Conservation (phyloP, 2,113 vertebrate genomes). For the Indicator indicator region DNA sequence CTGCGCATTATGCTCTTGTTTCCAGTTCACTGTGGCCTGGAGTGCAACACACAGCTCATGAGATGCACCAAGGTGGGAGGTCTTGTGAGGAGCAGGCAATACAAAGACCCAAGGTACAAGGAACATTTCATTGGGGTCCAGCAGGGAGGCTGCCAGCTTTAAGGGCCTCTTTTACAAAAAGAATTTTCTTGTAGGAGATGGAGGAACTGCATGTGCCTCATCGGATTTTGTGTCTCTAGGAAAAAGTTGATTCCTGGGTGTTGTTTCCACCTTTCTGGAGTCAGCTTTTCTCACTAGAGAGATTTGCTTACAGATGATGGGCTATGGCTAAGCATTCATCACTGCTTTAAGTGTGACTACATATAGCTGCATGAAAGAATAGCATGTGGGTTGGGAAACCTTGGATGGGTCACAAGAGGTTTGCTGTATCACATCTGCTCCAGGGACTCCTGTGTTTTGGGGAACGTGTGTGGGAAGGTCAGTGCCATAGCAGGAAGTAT, state of each 20-base stretch:
- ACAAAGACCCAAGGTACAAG: slow-evolving; percentile 45
- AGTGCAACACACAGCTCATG: slow-evolving; percentile 61
- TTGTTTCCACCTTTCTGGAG: background rate
- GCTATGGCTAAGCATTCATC: background rate
- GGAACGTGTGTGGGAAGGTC: slow-evolving; percentile 9
- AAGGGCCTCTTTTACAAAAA: slow-evolving; percentile 36
- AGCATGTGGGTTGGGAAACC: background rate
- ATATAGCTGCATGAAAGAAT: background rate
- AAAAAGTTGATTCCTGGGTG: background rate
- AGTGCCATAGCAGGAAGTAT: background rate
- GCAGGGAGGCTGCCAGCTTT: slow-evolving; percentile 56
- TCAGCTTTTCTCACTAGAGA: background rate
- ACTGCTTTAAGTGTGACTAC: background rate
- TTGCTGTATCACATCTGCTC: background rate
- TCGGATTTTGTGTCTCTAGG: background rate
- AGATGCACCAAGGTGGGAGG: slow-evolving; percentile 72
- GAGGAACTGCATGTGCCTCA: background rate
- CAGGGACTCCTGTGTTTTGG: background rate
- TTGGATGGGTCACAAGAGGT: background rate
- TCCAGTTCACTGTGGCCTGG: slow-evolving; percentile 71
- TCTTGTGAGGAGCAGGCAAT: slow-evolving; percentile 40
- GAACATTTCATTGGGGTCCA: slow-evolving; percentile 52
- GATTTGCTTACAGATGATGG: background rate
- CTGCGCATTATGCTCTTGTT: slow-evolving; percentile 58
- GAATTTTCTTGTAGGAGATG: slow-evolving; percentile 24